phyloP scores from a whole-genome alignment of 2,888 invertebrate species.

The Agrilus mali region DNA sequence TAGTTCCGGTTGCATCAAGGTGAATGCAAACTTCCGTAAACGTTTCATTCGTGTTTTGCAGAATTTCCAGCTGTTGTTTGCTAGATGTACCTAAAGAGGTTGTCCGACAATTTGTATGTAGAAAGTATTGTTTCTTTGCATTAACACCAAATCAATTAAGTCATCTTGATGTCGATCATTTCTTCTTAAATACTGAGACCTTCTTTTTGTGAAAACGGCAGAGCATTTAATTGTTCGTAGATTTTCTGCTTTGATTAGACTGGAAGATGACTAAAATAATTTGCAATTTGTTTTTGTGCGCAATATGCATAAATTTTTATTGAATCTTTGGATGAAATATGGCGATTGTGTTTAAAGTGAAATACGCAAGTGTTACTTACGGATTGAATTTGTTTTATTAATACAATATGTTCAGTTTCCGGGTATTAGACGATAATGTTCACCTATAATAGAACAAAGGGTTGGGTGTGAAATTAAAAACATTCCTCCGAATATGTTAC shows the following conservation, averaged over 20 bases:
- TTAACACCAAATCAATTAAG: neutral
- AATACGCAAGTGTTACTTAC: no score
- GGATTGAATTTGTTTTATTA: no score
- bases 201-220: neutral
- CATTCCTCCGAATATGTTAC: no score
- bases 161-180: constrained; percentile 1
- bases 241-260: neutral
- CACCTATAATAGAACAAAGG: no score
- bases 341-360: no score
- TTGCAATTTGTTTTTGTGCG: no score
- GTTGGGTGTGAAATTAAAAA: no score
- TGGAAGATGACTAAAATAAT: neutral
- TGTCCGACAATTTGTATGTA: neutral
- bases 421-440: no score
- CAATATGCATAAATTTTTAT: no score
- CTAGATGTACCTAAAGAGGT: neutral
- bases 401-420: no score
- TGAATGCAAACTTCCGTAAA: neutral
- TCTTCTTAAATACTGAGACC: neutral
- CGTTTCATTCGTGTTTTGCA: neutral
- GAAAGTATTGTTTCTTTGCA: neutral
- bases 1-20: neutral
- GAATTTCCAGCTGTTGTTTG: neutral
- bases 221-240: neutral
- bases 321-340: no score